These are phyloP conservation scores for Lasioglossum vierecki DNA, from an alignment of 2,888 invertebrate species.

Conservation along the genomic window DNA sequence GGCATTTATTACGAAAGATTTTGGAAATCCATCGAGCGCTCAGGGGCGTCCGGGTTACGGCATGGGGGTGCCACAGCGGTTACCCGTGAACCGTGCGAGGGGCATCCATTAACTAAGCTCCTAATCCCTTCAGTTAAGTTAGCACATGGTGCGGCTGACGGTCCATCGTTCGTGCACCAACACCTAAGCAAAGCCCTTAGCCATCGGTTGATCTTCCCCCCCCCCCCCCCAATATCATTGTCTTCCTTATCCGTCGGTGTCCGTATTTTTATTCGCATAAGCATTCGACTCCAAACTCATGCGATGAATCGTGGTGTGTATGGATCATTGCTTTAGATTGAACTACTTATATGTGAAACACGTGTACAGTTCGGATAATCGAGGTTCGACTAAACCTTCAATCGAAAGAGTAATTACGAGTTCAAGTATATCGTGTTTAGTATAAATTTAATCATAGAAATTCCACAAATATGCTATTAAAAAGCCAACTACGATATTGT, in stretches of 20 bases:
- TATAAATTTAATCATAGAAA: too few relatives aligned
- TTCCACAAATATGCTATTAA: too few relatives aligned
- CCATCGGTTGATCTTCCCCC: constrained; percentile 46
- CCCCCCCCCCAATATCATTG: constrained; percentile 28
- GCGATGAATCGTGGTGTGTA: too few relatives aligned
- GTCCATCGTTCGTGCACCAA: constrained; percentile 73
- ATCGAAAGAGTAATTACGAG: too few relatives aligned
- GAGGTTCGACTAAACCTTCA: too few relatives aligned
- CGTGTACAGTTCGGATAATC: too few relatives aligned
- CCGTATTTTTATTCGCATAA: constrained; percentile 17
- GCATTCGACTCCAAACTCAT: neutral
- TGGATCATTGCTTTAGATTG: too few relatives aligned
- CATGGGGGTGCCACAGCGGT: constrained; percentile 66
- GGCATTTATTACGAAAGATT: constrained; percentile 78
- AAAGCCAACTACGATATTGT: too few relatives aligned
- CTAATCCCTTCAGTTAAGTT: constrained; percentile 83
- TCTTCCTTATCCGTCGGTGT: constrained; percentile 21
- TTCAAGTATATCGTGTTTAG: too few relatives aligned
- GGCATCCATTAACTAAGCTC: constrained; percentile 83
- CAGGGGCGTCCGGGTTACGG: constrained; percentile 58
- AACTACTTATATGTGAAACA: too few relatives aligned
- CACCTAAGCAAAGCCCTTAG: constrained; percentile 47
- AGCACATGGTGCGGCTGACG: constrained; percentile 81
- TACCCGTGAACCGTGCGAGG: constrained; percentile 72
- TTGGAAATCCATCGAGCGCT: constrained; percentile 76